Conservation (phyloP, 2,888 invertebrate species). For the Dascillus cervinus region DNA sequence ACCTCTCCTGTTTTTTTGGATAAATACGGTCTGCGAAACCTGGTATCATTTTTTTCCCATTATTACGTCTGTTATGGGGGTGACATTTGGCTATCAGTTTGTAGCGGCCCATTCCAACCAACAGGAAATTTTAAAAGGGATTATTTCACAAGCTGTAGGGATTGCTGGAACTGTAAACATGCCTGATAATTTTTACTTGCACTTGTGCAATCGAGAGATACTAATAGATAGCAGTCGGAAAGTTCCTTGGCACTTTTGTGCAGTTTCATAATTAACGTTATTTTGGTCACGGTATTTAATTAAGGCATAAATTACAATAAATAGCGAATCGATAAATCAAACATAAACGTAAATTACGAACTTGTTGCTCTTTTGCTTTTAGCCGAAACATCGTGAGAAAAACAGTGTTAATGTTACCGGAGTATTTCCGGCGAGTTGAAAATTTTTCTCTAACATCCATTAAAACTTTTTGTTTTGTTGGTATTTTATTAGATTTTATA, state of each 20-base stretch:
- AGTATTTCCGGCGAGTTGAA: constrained; percentile 36
- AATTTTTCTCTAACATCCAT: constrained; percentile 1
- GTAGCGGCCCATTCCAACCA: constrained; percentile 62
- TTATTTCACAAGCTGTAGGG: constrained; percentile 68
- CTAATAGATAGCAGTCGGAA: constrained; percentile 61
- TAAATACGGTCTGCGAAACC: constrained; percentile 72
- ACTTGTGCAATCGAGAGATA: constrained; percentile 78
- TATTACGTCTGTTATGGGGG: constrained; percentile 77
- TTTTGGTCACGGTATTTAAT: constrained; percentile 82
- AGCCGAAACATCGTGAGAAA: constrained; percentile 26
- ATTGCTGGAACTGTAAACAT: constrained; percentile 78
- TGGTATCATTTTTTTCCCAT: constrained; percentile 74
- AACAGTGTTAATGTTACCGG: constrained; percentile 23
- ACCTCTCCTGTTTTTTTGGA: constrained; percentile 82
- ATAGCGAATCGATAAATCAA: no score
- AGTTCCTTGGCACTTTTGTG: constrained; percentile 67
- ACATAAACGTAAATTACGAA: no score
- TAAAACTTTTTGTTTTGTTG: no score
- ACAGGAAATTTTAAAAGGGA: constrained; percentile 61
- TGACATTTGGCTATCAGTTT: constrained; percentile 85
- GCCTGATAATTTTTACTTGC: constrained; percentile 86
- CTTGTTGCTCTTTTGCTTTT: no score
- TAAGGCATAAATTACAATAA: no score
- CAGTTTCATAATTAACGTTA: constrained; percentile 80
- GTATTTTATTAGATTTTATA: no score